Evolutionary conservation across 2,113 vertebrate species (phyloP).

Genomic region (Bos indicus): DNA sequence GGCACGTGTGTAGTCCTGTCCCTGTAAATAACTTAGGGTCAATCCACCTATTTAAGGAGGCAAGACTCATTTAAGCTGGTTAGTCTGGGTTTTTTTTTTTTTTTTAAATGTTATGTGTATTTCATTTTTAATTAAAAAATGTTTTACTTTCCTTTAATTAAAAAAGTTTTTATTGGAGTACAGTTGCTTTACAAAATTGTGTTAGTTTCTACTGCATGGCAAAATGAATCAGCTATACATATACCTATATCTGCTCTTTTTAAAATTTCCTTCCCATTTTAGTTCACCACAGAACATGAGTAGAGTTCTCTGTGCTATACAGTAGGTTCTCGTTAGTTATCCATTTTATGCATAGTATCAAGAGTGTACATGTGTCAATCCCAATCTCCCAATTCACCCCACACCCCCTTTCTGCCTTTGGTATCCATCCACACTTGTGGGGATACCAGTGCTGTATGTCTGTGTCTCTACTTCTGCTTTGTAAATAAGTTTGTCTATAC

Average conservation of each 20-base stretch:
- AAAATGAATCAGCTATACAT: background rate
- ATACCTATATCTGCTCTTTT: background rate
- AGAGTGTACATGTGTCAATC: background rate
- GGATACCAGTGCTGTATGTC: background rate
- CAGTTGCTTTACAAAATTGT: background rate
- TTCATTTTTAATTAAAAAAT: background rate
- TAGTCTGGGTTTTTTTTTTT: background rate
- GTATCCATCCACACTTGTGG: background rate
- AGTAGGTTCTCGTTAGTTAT: background rate
- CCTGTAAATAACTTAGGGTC: background rate
- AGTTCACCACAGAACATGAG: background rate
- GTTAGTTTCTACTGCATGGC: background rate
- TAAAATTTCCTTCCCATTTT: background rate
- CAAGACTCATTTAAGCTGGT: background rate
- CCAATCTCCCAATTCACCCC: background rate
- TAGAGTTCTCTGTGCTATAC: background rate
- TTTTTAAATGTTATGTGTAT: background rate
- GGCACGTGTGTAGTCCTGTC: fast-evolving
- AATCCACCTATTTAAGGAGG: background rate
- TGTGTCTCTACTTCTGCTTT: background rate
- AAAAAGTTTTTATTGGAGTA: background rate
- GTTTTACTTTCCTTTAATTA: background rate
- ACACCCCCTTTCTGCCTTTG: background rate
- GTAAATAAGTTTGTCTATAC: background rate
- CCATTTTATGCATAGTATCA: background rate